phyloP scores from a whole-genome alignment of 2,888 invertebrate genomes.

The Cryptus viduatorius region DNA sequence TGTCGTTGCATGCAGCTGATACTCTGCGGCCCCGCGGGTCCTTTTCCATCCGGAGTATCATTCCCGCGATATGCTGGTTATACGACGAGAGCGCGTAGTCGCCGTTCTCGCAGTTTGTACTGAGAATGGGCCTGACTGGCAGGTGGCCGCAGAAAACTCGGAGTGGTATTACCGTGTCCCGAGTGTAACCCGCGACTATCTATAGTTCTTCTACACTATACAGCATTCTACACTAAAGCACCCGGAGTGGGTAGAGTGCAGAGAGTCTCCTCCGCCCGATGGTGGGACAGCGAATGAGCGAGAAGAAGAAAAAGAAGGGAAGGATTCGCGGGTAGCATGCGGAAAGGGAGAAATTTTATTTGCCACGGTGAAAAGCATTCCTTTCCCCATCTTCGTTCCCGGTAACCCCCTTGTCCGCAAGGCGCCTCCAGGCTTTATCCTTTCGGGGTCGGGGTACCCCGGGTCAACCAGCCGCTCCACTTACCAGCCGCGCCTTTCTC shows the following conservation, averaged over 20 bases:
- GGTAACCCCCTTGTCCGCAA: constrained; percentile 34
- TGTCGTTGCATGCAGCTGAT: constrained; percentile 18
- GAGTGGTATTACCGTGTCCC: neutral
- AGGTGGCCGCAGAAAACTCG: neutral
- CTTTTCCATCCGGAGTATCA: neutral
- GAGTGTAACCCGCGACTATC: neutral
- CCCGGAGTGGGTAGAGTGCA: neutral
- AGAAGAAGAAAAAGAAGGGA: constrained; percentile 12
- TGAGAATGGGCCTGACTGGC: constrained; percentile 4
- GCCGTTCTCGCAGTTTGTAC: neutral
- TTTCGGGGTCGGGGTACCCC: constrained; percentile 67
- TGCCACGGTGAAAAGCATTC: constrained; percentile 70
- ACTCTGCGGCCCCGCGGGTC: constrained; percentile 8
- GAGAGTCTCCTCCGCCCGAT: neutral
- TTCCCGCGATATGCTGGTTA: constrained; percentile 16
- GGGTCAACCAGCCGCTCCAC: constrained; percentile 70
- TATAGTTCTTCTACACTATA: neutral
- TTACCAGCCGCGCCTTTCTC: constrained; percentile 68
- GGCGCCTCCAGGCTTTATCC: constrained; percentile 67
- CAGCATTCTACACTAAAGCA: constrained; percentile 14
- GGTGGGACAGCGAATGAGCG: constrained; percentile 11
- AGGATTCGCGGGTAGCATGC: constrained; percentile 50
- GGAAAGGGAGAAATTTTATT: constrained; percentile 76
- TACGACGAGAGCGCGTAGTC: constrained; percentile 14
- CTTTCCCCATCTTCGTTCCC: constrained; percentile 51